phyloP scores from a whole-genome alignment of 2,113 vertebrate genomes.

The Cyprinus carpio region DNA sequence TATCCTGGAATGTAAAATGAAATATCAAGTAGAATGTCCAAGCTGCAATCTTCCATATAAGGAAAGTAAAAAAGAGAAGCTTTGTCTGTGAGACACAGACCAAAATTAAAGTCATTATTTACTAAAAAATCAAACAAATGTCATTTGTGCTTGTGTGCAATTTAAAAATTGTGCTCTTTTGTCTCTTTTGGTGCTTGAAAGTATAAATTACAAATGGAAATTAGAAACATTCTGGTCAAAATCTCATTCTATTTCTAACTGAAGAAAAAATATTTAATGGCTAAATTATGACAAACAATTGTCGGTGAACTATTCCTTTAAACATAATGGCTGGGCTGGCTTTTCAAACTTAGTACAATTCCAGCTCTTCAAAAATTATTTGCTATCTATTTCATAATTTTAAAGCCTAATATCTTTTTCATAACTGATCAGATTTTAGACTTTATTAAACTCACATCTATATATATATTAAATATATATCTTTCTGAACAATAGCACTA shows the following conservation, averaged over 20 bases:
- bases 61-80: too few relatives aligned
- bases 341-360: background rate
- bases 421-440: background rate
- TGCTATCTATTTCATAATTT: background rate
- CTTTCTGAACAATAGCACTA: constrained; percentile 13
- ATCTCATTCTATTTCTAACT: background rate
- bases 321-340: background rate
- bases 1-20: background rate
- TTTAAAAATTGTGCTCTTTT: background rate
- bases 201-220: background rate
- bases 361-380: background rate
- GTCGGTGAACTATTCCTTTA: background rate
- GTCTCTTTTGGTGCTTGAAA: background rate
- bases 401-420: background rate
- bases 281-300: background rate
- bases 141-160: background rate
- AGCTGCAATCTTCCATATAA: background rate
- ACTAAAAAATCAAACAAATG: background rate
- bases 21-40: background rate
- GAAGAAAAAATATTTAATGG: background rate
- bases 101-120: too few relatives aligned
- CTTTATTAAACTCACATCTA: constrained; percentile 6
- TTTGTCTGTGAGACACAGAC: background rate
- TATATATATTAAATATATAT: background rate
- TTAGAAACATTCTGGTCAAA: background rate